These are phyloP conservation scores for Limonius californicus DNA, from an alignment of 1,140 invertebrate species.

Conservation along the genomic window DNA sequence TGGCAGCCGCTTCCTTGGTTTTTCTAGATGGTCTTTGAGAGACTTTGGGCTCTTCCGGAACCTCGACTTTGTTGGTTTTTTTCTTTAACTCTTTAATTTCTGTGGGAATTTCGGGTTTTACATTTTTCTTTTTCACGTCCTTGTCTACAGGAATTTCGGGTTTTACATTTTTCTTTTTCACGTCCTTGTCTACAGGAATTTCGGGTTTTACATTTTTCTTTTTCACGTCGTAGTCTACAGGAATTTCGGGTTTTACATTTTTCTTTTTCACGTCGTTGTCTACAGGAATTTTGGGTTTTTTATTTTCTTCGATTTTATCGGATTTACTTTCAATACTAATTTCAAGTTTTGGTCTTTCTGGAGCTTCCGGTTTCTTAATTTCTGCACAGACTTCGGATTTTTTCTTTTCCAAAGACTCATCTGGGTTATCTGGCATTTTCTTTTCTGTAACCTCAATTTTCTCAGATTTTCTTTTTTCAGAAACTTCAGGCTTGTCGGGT, in stretches of 20 bases:
- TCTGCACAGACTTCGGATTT: too few species aligned
- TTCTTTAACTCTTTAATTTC: neutral
- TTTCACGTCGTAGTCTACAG: neutral
- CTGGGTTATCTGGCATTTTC: too few species aligned
- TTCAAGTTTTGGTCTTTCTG: neutral
- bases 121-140: too few species aligned
- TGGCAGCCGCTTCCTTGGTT: slow-evolving; percentile 70
- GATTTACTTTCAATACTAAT: too few species aligned
- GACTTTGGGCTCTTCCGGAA: slow-evolving; percentile 16
- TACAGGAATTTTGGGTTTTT: neutral
- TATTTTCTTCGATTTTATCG: too few species aligned
- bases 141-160: neutral
- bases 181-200: neutral
- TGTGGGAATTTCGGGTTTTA: too few species aligned
- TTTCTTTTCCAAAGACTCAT: too few species aligned
- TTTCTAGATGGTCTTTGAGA: slow-evolving; percentile 58
- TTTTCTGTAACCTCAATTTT: too few species aligned
- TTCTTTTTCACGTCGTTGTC: neutral
- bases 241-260: neutral
- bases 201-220: neutral
- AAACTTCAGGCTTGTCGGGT: neutral
- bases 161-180: neutral
- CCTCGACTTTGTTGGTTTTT: neutral
- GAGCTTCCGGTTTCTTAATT: too few species aligned
- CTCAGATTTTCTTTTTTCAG: too few species aligned